These are phyloP conservation scores for Mionectes macconnelli DNA, from an alignment of 2,113 vertebrate species.

Conservation along the genomic window DNA sequence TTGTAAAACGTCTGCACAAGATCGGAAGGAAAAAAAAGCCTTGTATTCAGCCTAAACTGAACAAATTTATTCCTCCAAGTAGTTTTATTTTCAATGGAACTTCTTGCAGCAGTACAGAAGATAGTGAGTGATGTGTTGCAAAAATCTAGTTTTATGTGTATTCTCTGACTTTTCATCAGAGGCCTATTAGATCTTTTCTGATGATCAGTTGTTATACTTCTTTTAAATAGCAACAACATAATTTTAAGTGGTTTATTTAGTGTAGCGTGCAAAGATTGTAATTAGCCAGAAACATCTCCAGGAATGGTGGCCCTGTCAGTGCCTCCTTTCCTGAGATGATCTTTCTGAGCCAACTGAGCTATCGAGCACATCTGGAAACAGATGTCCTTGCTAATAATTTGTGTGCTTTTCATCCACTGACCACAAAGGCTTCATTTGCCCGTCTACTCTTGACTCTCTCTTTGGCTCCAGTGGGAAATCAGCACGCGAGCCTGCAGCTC, in stretches of 20 bases:
- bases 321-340: background rate
- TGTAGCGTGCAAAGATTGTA: background rate
- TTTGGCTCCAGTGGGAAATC: background rate
- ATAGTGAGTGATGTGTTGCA: background rate
- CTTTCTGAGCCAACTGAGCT: background rate
- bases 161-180: background rate
- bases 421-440: background rate
- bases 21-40: background rate
- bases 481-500: background rate
- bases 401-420: background rate
- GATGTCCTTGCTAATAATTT: background rate
- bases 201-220: background rate
- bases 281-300: background rate
- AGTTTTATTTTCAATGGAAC: background rate
- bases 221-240: background rate
- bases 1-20: background rate
- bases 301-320: background rate
- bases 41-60: background rate
- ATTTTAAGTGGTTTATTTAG: background rate
- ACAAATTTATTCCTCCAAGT: background rate
- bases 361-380: background rate
- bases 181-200: background rate
- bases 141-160: background rate
- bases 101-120: background rate
- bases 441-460: fast-evolving